Base-by-base conservation (phyloP, 53 echinoderm and acorn worm species). In the Glandiceps talaboti region DNA sequence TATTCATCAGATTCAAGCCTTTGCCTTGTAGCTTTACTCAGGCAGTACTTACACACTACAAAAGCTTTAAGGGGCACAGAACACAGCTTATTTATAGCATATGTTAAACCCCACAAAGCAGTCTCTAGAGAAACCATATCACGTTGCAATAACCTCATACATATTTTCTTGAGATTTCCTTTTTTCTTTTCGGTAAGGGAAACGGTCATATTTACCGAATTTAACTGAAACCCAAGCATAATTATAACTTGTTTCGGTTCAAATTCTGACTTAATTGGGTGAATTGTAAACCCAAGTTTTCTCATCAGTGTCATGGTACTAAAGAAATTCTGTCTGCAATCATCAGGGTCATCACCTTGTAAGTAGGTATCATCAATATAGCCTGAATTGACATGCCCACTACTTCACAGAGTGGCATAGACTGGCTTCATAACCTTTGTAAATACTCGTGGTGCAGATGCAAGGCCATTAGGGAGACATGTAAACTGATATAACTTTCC, bases 361-460 rank as follows among this genome's bases (percentile, higher is more conserved):
- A 12, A 27, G 31, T 14, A 32, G 25, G 25, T 1, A 30, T 28
- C 30, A 32, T 29, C 77, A 26, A 28, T 45, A 20, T 12, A 45
- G 20, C 6, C 6, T 45, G 64, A 12, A 45, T 45, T 45, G 6
- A 20, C 6, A 45, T 45, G 64, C 6, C 64, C 64, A 6, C 6
- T 45, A 12, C 20, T 45, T 20, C 64, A 12, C 30, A 77, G 29
- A 1, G 29, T 77, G 20, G 77, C 28, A 77, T 29, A 77, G 30
- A 77, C 77, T 1, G 77, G 77, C 20, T 77, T 25, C 77, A 29
- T 28, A 28, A 28, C 1, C 30, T 77, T 77, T 77, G 77, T 28
- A 1, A 29, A 77, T 1, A 12, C 29, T 77, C 77, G 77, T 29
- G 77, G 29, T 29, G 77, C 28, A 77, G 28, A 77, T 28, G 29